Evolutionary conservation across 2,888 invertebrate genomes (phyloP).

Genomic region (Bhutanitis thaidina): DNA sequence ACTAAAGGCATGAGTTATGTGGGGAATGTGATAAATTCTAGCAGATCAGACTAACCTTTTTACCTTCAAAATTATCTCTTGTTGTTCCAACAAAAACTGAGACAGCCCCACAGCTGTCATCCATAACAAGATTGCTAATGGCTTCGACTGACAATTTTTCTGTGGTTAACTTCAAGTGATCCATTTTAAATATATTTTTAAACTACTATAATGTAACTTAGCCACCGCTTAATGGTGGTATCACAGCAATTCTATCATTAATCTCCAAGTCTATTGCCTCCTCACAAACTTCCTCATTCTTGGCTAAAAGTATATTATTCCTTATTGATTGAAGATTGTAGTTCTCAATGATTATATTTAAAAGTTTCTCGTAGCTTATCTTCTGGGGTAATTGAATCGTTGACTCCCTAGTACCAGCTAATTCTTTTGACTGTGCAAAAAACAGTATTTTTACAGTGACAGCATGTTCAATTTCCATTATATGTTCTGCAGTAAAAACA

Average conservation of each 20-base stretch:
- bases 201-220: constrained; percentile 54
- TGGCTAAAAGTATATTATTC: constrained; percentile 86
- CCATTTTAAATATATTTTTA: constrained; percentile 67
- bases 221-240: constrained; percentile 97
- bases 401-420: constrained; percentile 83
- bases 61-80: constrained; percentile 89
- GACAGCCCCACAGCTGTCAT: constrained; percentile 91
- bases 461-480: constrained; percentile 66
- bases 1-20: too few species aligned
- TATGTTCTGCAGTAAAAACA: constrained; percentile 42
- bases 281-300: constrained; percentile 89
- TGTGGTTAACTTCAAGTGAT: constrained; percentile 83
- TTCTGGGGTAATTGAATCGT: constrained; percentile 71
- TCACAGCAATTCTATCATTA: constrained; percentile 92
- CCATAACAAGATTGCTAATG: constrained; percentile 83
- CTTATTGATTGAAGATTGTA: constrained; percentile 85
- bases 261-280: constrained; percentile 77
- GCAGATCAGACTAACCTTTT: constrained; percentile 76
- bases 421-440: constrained; percentile 94
- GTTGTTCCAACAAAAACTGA: constrained; percentile 95
- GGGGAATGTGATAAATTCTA: too few species aligned
- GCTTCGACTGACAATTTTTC: constrained; percentile 84
- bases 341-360: constrained; percentile 78
- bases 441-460: constrained; percentile 87
- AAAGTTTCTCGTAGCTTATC: constrained; percentile 78